These are phyloP conservation scores for Watsonalla cultraria DNA, from an alignment of 2,888 invertebrate species.

Conservation along the genomic window DNA sequence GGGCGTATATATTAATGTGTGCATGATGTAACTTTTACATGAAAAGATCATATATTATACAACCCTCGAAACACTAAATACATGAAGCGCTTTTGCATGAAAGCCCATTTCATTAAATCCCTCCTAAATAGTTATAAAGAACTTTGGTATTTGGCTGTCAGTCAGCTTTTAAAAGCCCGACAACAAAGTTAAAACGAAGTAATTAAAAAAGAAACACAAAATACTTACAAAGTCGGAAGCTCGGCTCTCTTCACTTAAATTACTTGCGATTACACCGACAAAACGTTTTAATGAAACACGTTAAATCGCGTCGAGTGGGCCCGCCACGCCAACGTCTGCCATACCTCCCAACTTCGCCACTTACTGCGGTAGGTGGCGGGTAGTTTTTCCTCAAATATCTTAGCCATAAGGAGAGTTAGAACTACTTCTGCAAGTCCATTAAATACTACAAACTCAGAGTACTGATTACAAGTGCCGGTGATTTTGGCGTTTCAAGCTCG, in stretches of 20 bases:
- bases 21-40: too few relatives aligned
- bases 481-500: constrained; percentile 65
- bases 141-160: constrained; percentile 77
- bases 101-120: constrained; percentile 70
- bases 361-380: constrained; percentile 66
- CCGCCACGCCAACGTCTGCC: constrained; percentile 48
- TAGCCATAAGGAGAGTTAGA: constrained; percentile 75
- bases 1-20: too few relatives aligned
- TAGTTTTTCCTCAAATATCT: constrained; percentile 78
- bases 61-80: constrained; percentile 35
- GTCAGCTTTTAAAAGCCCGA: constrained; percentile 74
- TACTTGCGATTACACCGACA: constrained; percentile 78
- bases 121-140: constrained; percentile 73
- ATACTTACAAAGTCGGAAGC: constrained; percentile 78
- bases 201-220: constrained; percentile 79
- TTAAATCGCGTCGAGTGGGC: constrained; percentile 74
- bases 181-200: constrained; percentile 78
- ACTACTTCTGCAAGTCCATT: constrained; percentile 76
- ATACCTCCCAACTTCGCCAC: constrained; percentile 70
- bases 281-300: constrained; percentile 78
- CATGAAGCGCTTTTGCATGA: constrained; percentile 50
- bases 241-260: constrained; percentile 77
- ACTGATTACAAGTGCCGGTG: constrained; percentile 71
- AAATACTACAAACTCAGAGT: constrained; percentile 72
- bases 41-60: too few relatives aligned